Evolutionary conservation across 2,797 vertebrate species (phyloP), one percentile per base, ranked within the genome.

Genomic region (Allobates femoralis): DNA sequence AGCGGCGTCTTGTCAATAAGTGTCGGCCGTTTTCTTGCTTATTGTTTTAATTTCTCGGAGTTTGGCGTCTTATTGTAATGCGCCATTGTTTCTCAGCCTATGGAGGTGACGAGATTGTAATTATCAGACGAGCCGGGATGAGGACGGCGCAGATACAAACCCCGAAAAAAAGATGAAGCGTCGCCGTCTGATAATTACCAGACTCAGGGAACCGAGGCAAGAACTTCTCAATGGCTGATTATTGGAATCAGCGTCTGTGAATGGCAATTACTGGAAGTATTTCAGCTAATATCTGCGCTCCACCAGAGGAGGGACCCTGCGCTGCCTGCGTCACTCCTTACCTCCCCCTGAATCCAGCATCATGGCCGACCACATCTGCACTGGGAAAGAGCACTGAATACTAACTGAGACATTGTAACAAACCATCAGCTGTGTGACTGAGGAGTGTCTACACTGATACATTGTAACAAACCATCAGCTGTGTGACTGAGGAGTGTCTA

Each of bases 91-190:
- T 77, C 41, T 79, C 56, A 46, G 30, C 37, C 55, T 78, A 60
- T 76, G 21, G 28, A 83, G 55, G 66, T 87, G 86, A 79, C 81
- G 79, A 32, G 58, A 79, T 87, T 87, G 51, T 84, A 84, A 83
- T 87, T 87, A 87, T 83, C 53, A 67, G 60, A 51, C 46, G 15
- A 32, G 23, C 55, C 7, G 53, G 76, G 67, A 46, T 41, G 32
- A 23, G 62, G 62, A 37, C 79, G 18, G 86, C 62, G 53, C 58
- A 32, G 78, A 41, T 71, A 83, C 73, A 18, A 74, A 74, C 34
- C 30, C 30, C 19, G 23, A 41, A 55, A 69, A 77, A 56, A 79
- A 73, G 66, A 86, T 71, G 62, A 71, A 84, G 55, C 6, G 53
- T n/a, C 60, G 60, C 26, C 21, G 21, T 26, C 66, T 79, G 58